Evolutionary conservation across 1,140 invertebrate species (phyloP).

Genomic region (Yoshiicerus persimilis): DNA sequence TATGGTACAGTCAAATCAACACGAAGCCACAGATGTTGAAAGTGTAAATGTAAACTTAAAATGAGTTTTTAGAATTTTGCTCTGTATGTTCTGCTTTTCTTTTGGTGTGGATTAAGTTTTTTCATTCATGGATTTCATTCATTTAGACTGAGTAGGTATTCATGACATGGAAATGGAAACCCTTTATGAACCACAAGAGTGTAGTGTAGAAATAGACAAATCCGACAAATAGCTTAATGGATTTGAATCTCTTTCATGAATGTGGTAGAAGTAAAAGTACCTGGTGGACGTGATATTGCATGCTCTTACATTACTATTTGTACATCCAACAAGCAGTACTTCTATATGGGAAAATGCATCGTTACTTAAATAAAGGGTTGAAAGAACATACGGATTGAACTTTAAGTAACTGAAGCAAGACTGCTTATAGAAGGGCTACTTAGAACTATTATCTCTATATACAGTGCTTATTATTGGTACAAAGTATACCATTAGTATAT

Average conservation of each 20-base stretch:
- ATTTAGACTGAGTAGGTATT: not conserved
- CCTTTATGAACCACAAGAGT: not conserved
- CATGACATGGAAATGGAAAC: constrained; percentile 11
- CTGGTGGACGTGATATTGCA: not conserved
- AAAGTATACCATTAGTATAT: not conserved
- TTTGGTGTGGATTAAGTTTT: not conserved
- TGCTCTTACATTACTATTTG: too few relatives aligned
- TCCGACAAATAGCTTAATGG: constrained; percentile 21
- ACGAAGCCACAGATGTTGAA: not conserved
- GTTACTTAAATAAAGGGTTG: not conserved
- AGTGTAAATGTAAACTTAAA: not conserved
- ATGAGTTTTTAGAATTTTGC: not conserved
- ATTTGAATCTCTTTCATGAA: not conserved
- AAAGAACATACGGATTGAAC: not conserved
- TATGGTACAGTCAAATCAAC: too few relatives aligned
- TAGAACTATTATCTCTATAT: too few relatives aligned
- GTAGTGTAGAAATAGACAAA: not conserved
- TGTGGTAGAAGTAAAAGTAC: not conserved
- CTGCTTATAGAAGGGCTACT: not conserved
- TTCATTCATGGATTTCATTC: not conserved
- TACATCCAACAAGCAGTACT: not conserved
- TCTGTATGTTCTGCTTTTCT: constrained; percentile 5
- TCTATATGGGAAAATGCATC: not conserved
- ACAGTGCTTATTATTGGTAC: not conserved
- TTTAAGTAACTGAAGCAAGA: not conserved